Base-by-base conservation (phyloP, 2,797 vertebrate species). In the Choloepus didactylus region DNA sequence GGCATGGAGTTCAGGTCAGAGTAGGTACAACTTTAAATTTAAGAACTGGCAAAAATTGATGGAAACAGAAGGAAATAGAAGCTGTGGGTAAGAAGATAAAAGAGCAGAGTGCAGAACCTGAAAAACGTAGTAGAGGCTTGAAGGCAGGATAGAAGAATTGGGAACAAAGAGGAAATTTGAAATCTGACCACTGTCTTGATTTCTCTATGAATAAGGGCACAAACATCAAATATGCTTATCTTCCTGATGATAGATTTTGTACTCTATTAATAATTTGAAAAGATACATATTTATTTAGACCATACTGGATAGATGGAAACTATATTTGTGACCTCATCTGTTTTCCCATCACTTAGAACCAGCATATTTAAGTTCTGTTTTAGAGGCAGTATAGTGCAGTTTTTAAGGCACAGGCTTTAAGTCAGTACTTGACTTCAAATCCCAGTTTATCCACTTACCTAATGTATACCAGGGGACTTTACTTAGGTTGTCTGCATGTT, bases 11-110 rank as follows among this genome's bases (percentile, higher is more conserved):
- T 46, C 51, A 79, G 21, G 38, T 88, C 27, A 82, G 3, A 1
- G 3, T 76, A 29, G 25, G 12, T 84, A 6, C 9, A 69, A 59
- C 16, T 51, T 79, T 3, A 59, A 3, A 35, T 70, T 59, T 60
- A 70, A 54, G 64, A 91, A 60, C 80, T 12, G 67, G 80, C 60
- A 83, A 66, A 80, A 67, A 41, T 60, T 86, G n/a, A 94, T 25
- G 29, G 64, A 87, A 90, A 77, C 38, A 83, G 35, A 69, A 89
- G 41, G 38, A 73, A 72, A 66, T 56, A 95, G 11, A 69, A 51
- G 54, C 87, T 82, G 18, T 27, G 25, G 21, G 11, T 35, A 59
- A 59, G 60, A 70, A 9, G 21, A 49, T 27, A 69, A 49, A 41
- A 56, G 31, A 31, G 3, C 62, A 79, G 69, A 31, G 11, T 35